Evolutionary conservation across 2,113 vertebrate species (phyloP).

Genomic region (Paedocypris sp.): DNA sequence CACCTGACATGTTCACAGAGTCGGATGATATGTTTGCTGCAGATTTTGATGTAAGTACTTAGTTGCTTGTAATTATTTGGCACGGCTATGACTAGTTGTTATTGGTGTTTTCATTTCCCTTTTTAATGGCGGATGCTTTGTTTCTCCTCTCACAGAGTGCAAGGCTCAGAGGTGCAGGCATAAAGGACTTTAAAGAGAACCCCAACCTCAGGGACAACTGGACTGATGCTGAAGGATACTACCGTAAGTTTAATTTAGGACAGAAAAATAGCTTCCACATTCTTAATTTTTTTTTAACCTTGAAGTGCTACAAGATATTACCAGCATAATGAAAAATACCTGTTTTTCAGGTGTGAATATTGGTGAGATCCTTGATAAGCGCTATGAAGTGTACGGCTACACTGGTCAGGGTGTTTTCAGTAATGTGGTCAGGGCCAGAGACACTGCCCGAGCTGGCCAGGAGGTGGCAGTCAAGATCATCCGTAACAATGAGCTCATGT

Average conservation of each 20-base stretch:
- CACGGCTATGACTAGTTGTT: too few species aligned
- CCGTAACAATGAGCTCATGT: constrained; percentile 98
- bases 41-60: constrained; percentile 87
- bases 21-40: constrained; percentile 98
- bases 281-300: neutral
- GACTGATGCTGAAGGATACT: constrained; percentile 97
- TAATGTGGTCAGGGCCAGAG: constrained; percentile 90
- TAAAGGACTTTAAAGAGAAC: constrained; percentile 98
- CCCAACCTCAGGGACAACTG: constrained; percentile 98
- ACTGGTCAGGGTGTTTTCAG: constrained; percentile 98
- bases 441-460: constrained; percentile 89
- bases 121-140: too few species aligned
- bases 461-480: constrained; percentile 99
- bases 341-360: constrained; percentile 83
- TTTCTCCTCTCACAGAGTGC: constrained; percentile 67
- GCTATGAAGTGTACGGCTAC: constrained; percentile 96
- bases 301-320: neutral
- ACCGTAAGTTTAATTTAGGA: constrained; percentile 69
- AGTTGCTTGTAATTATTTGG: too few species aligned
- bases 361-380: constrained; percentile 92
- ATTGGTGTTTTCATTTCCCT: neutral
- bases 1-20: constrained; percentile 97
- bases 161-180: constrained; percentile 85
- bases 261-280: too few species aligned
- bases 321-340: neutral